phyloP scores from a whole-genome alignment of 2,888 invertebrate species.

The Torymus auratus region DNA sequence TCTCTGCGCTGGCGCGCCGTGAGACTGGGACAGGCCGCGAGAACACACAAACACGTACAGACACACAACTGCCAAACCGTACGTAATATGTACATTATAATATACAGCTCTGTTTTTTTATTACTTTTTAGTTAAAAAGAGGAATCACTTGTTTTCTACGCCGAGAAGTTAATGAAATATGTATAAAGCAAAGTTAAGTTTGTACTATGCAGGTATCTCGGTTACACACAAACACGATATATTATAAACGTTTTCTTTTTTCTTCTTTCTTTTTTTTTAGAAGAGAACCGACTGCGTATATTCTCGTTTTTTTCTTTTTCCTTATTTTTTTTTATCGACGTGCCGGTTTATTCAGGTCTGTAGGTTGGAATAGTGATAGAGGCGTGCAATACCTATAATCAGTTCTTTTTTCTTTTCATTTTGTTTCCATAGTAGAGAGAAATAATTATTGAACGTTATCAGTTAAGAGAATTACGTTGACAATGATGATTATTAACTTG shows the following conservation, averaged over 20 bases:
- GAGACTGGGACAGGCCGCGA: conserved; percentile 40
- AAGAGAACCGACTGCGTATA: conserved; percentile 33
- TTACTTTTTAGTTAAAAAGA: conserved; percentile 1
- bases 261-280: conserved; percentile 30
- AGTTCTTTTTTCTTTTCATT: conserved; percentile 34
- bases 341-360: conserved; percentile 51
- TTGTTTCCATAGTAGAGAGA: conserved; percentile 51
- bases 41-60: conserved; percentile 7
- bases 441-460: conserved; percentile 38
- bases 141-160: conserved; percentile 56
- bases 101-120: conserved; percentile 49
- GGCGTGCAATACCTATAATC: conserved; percentile 59
- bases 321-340: conserved; percentile 36
- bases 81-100: conserved; percentile 41
- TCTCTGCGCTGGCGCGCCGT: conserved; percentile 45
- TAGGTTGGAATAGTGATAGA: conserved; percentile 58
- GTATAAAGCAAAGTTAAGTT: conserved; percentile 54
- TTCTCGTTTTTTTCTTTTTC: conserved; percentile 35
- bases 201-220: conserved; percentile 44
- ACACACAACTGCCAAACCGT: conserved; percentile 53
- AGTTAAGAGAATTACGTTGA: conserved; percentile 22
- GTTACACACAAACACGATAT: conserved; percentile 35
- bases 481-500: conserved; percentile 13
- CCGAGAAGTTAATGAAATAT: conserved; percentile 35
- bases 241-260: conserved; percentile 32